Base-by-base conservation (phyloP, 2,113 vertebrate genomes). In the Periophthalmus modestus region DNA sequence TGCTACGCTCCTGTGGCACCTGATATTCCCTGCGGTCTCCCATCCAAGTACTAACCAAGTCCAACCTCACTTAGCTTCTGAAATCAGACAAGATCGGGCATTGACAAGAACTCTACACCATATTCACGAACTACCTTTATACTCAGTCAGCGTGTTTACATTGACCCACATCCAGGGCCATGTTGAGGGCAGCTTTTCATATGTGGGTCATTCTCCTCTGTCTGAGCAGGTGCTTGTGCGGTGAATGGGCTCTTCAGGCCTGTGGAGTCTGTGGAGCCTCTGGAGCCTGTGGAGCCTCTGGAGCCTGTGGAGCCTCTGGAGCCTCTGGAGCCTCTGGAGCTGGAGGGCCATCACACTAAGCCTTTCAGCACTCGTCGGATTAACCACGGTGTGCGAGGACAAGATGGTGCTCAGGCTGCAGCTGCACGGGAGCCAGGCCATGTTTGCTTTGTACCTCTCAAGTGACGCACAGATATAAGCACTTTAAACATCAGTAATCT, bases 321-420 rank as follows among this genome's bases (percentile, higher is more conserved):
- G 59, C 55, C 9, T 55, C 6, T 11, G n/a, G n/a, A n/a, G n/a
- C n/a, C n/a, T n/a, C n/a, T 50, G 75, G 66, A 74, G 81, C 75
- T 78, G 34, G 50, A 1, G 75, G 82, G 75, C 78, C 81, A 80
- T 85, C 67, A n/a, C 16, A 71, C 72, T 85, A 78, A 87, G 66
- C 69, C 77, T 73, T 74, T 80, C 79, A 63, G 79, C 74, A 82
- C 48, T 77, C 47, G 76, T 74, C 74, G 85, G 85, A 89, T 87
- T 82, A 87, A 70, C 81, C 72, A 79, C 77, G 73, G 36, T 78
- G 80, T 78, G 66, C 19, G 19, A 55, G 68, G 55, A 74, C 82
- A 72, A 78, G 85, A 80, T 74, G 80, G 69, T 69, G 71, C 66
- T 7, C 71, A 48, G 77, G 67, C 77, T 70, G 70, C 69, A 66